A percentile compares a stretch with the other conserved stretches of the same genome.
Conservation (phyloP, 2,888 invertebrate genomes). For the Nasonovia ribisnigri region DNA sequence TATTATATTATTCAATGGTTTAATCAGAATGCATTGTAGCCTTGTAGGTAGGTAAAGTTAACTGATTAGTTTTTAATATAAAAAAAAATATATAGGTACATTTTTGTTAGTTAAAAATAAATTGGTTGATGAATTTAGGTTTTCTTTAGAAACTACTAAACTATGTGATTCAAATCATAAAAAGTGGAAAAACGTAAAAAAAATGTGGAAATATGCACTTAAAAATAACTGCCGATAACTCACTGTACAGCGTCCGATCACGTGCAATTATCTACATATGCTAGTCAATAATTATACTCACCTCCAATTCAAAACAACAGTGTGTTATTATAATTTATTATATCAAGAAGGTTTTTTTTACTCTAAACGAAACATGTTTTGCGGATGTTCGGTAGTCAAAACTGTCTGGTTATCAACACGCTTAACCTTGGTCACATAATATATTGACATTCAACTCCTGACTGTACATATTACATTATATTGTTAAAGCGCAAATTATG, state of each 20-base stretch:
- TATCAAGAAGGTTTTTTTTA: neutral
- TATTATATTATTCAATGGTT: neutral
- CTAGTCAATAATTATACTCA: neutral
- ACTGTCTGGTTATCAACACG: neutral
- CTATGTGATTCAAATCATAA: neutral
- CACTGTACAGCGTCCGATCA: neutral
- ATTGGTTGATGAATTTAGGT: neutral
- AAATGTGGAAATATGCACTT: neutral
- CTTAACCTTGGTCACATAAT: neutral
- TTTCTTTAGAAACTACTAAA: neutral
- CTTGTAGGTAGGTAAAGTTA: neutral
- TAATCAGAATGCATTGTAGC: too few relatives aligned
- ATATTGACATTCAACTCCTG: neutral
- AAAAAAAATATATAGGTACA: neutral
- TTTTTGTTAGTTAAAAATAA: neutral
- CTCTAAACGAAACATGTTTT: neutral
- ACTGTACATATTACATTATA: neutral
- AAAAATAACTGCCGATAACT: neutral
- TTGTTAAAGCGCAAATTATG: neutral
- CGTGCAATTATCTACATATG: neutral
- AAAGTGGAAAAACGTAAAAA: neutral
- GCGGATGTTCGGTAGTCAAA: neutral
- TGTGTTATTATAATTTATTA: neutral
- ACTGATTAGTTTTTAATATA: neutral
- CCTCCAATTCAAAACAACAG: neutral